Base-by-base conservation (phyloP, 2,797 vertebrate genomes). In the Botia kubotai region DNA sequence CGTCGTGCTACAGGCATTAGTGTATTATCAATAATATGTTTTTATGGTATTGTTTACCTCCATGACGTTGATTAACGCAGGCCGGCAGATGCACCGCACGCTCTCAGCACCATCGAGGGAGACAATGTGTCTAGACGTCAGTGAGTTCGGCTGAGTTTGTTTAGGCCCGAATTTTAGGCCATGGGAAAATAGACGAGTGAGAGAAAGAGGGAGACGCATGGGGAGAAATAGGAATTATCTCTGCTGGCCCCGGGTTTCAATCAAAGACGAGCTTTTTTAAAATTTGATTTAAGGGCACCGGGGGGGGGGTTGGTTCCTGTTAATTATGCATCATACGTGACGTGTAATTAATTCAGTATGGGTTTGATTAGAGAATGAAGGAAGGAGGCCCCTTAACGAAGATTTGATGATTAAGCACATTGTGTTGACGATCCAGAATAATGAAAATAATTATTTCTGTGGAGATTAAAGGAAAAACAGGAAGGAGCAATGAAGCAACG, bases 321-420 rank as follows among this genome's bases (percentile, higher is more conserved):
- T 92, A 91, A 92, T 92, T 90, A 91, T 89, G 88, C 80, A 82
- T 87, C 2, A 58, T 90, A 89, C 87, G 85, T 87, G 85, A 88
- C 89, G 88, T 89, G 72, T 87, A 93, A 93, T 93, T 90, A 93
- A 92, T 82, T 36, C 75, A 11, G 84, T 85, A 86, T 87, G 89
- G 82, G 86, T 91, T 90, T 92, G 91, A 92, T 92, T 92, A 89
- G 77, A 79, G 82, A 82, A 60, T 83, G 79, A 77, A 75, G 75
- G 72, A 48, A 53, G 17, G 79, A 63, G 70, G n/a, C 62, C 12
- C 57, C 26, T 62, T 67, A 70, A 76, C 57, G 70, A 71, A 75
- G 87, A 89, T 84, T 53, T 85, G 91, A 91, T 89, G 90, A 91
- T 88, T 82, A 87, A 84, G 88, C 88, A 83, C 8, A 77, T 78